Evolutionary conservation across 2,797 vertebrate genomes (phyloP).

Genomic region (Paratrypauchen microcephalus): DNA sequence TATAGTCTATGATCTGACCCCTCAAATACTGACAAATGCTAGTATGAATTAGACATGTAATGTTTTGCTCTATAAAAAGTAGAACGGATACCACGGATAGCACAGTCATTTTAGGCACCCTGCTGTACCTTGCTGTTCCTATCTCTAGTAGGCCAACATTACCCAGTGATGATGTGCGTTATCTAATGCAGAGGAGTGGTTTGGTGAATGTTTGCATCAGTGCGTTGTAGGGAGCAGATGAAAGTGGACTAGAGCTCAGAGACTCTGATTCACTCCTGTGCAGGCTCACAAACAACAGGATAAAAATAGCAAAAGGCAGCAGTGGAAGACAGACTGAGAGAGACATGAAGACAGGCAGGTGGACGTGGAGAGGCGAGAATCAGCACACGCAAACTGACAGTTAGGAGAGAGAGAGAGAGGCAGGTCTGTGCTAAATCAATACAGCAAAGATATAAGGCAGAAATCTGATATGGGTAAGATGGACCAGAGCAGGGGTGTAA

Average conservation of each 20-base stretch:
- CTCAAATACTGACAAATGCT: neutral
- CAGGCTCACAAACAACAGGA: constrained; percentile 65
- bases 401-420: constrained; percentile 25
- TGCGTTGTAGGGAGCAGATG: constrained; percentile 43
- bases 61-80: neutral
- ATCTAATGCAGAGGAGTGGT: constrained; percentile 36
- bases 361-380: constrained; percentile 29
- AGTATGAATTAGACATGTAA: neutral
- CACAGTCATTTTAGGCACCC: neutral
- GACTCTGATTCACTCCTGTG: constrained; percentile 66
- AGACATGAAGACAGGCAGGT: constrained; percentile 43
- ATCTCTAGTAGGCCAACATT: constrained; percentile 22
- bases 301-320: constrained; percentile 66
- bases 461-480: constrained; percentile 18
- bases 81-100: neutral
- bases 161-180: constrained; percentile 31
- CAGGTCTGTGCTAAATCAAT: constrained; percentile 52
- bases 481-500: constrained; percentile 18
- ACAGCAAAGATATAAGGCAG: constrained; percentile 23
- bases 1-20: no score
- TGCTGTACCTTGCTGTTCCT: constrained; percentile 1
- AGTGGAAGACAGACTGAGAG: constrained; percentile 50
- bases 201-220: constrained; percentile 19
- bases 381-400: constrained; percentile 3
- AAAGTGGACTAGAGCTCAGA: constrained; percentile 64